Percentiles rank a stretch among this genome's conserved stretches.
These are phyloP conservation scores for Callorhinus ursinus DNA, from an alignment of 2,113 vertebrate species.

Conservation along the genomic window DNA sequence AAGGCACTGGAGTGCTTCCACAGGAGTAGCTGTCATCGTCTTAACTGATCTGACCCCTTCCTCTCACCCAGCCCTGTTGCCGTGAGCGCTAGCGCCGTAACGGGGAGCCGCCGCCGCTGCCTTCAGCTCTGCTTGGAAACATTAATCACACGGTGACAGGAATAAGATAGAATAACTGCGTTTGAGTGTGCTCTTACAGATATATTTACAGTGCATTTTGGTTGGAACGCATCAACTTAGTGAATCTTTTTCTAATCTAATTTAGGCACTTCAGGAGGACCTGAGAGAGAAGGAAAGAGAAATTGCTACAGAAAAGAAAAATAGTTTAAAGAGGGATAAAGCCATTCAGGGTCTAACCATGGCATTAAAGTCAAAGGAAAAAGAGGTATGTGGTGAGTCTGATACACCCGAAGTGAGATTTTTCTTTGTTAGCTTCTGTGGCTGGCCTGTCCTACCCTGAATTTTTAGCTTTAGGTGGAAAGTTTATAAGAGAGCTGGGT, in stretches of 20 bases:
- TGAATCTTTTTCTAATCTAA: slow-evolving; percentile 84
- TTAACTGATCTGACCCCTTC: slow-evolving; percentile 30
- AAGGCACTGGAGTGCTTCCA: slow-evolving; percentile 57
- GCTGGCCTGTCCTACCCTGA: slow-evolving; percentile 43
- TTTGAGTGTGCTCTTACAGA: slow-evolving; percentile 78
- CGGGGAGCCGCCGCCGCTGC: slow-evolving; percentile 57
- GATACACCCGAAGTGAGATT: slow-evolving; percentile 14
- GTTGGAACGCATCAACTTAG: slow-evolving; percentile 81
- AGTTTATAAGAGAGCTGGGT: not conserved
- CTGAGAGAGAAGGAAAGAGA: slow-evolving; percentile 91
- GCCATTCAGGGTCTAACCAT: slow-evolving; percentile 95
- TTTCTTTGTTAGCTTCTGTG: slow-evolving; percentile 58
- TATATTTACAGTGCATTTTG: slow-evolving; percentile 81
- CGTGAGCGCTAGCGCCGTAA: slow-evolving; percentile 56
- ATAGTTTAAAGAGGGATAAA: slow-evolving; percentile 96
- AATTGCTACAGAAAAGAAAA: slow-evolving; percentile 93
- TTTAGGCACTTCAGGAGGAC: slow-evolving; percentile 89
- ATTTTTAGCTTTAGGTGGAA: slow-evolving; percentile 16
- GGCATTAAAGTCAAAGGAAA: slow-evolving; percentile 94
- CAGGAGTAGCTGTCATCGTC: slow-evolving; percentile 64
- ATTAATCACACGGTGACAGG: slow-evolving; percentile 81
- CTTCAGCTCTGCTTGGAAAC: slow-evolving; percentile 72
- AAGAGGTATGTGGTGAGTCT: slow-evolving; percentile 91
- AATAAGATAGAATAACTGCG: slow-evolving; percentile 78
- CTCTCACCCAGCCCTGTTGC: slow-evolving; percentile 53